Evolutionary conservation across 1,140 invertebrate genomes (phyloP).

Genomic region (Aphelinus atriplicis): DNA sequence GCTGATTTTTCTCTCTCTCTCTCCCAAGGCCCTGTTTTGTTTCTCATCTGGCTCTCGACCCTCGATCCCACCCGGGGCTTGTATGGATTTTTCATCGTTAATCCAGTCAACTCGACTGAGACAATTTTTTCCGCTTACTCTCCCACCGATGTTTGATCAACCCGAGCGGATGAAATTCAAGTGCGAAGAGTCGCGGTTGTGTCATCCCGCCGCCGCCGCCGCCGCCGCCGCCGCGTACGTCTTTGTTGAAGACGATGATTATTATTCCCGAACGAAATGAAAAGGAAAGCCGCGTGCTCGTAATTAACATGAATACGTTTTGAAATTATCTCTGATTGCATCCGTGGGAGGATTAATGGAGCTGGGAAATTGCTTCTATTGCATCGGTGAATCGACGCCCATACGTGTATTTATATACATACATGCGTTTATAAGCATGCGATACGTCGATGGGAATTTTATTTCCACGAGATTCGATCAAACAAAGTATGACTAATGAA

Average conservation of each 20-base stretch:
- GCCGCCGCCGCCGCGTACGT: no score
- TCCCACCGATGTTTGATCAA: no score
- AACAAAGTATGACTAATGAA: slow-evolving; percentile 9
- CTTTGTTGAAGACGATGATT: no score
- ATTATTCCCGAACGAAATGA: no score
- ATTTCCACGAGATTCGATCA: slow-evolving; percentile 24
- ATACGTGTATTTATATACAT: neutral
- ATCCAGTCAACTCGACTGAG: no score
- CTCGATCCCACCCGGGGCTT: no score
- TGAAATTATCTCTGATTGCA: neutral
- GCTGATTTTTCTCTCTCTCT: neutral
- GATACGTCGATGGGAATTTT: slow-evolving; percentile 3
- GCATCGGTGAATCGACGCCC: neutral
- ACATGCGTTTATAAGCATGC: neutral
- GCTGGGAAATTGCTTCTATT: neutral
- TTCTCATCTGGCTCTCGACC: no score
- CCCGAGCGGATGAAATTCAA: neutral
- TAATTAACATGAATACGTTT: neutral
- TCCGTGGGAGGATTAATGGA: neutral
- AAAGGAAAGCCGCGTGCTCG: no score
- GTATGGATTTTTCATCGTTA: no score
- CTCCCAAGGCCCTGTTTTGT: no score
- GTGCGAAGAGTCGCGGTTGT: neutral
- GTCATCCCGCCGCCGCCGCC: no score
- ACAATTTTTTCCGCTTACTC: no score